Evolutionary conservation across 2,888 invertebrate species (phyloP), one percentile per base, ranked within the genome.

Genomic region (Bruchidius siliquastri): DNA sequence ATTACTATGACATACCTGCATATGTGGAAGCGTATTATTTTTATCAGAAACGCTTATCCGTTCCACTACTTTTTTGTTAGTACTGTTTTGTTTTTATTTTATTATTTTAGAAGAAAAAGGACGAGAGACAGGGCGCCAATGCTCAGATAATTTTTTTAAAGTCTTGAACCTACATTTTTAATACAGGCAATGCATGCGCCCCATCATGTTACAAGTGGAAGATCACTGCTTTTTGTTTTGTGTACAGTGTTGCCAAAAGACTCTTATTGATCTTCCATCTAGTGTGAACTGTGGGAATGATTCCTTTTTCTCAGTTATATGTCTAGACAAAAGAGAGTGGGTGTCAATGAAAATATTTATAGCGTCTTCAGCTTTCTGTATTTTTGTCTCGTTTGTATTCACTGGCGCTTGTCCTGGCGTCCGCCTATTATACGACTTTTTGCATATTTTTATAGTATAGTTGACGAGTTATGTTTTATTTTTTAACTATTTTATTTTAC

Each of bases 1-100:
- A 30, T 73, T 67, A 75, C 32, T 32, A 20, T 20, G 67, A 32
- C n/a, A 26, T 67, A 21, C 20, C 71, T 67, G n/a, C 32, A 20
- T 26, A 32, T 69, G 22, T 49, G 49, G 49, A 49, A 49, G 49
- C 49, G 49, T 49, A 49, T 49, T 49, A 49, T 49, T 49, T 49
- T 68, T 26, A 26, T 67, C 66, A 20, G 32, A 26, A 69, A 69
- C 71, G 66, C 67, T 67, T 22, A 30, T 72, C 68, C 22, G 30
- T 49, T 13, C 68, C 26, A 26, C 68, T 68, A 67, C 22, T 21
- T 70, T 69, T 70, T 22, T 70, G 22, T 68, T 68, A 68, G 21
- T 68, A 68, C 49, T 49, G 49, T 49, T 49, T 49, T 49, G 49
- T 49, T 49, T 49, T 49, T 49, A 49, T 49, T 49, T 49, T 49